Conservation (phyloP, 2,797 vertebrate species). For the Typhlichthys eigenmanni region DNA sequence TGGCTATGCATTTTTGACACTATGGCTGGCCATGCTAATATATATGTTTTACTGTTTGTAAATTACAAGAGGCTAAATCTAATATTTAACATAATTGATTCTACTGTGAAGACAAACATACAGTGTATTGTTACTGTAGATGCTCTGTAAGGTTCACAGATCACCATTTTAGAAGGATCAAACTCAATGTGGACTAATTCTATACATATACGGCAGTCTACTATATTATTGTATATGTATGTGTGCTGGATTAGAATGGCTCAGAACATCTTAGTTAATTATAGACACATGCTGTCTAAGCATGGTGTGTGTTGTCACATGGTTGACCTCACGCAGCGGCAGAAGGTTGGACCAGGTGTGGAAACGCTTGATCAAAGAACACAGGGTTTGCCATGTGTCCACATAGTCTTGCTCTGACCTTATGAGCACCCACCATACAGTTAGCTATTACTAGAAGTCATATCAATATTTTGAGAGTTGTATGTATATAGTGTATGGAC, state of each 20-base stretch:
- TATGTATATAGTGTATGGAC: neutral
- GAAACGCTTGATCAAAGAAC: conserved; percentile 32
- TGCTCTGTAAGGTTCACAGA: too few species aligned
- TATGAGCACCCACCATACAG: conserved; percentile 3
- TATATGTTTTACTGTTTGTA: too few species aligned
- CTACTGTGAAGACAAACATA: too few species aligned
- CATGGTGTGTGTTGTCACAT: conserved; percentile 65
- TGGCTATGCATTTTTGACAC: too few species aligned
- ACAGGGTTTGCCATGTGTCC: conserved; percentile 67
- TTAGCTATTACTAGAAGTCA: too few species aligned
- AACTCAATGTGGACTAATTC: too few species aligned
- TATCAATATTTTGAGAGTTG: too few species aligned
- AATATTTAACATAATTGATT: too few species aligned
- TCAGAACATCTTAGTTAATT: conserved; percentile 84
- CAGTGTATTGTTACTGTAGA: too few species aligned
- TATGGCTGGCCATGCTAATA: too few species aligned
- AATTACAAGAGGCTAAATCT: too few species aligned
- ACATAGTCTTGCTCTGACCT: conserved; percentile 7
- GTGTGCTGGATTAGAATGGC: conserved; percentile 76
- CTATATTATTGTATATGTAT: conserved; percentile 49
- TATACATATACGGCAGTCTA: neutral
- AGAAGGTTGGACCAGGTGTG: conserved; percentile 38
- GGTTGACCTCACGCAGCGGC: conserved; percentile 25
- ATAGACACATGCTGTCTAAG: conserved; percentile 80
- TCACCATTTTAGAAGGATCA: too few species aligned